phyloP scores from a whole-genome alignment of 2,888 invertebrate genomes.

The Aphodius sticticus region DNA sequence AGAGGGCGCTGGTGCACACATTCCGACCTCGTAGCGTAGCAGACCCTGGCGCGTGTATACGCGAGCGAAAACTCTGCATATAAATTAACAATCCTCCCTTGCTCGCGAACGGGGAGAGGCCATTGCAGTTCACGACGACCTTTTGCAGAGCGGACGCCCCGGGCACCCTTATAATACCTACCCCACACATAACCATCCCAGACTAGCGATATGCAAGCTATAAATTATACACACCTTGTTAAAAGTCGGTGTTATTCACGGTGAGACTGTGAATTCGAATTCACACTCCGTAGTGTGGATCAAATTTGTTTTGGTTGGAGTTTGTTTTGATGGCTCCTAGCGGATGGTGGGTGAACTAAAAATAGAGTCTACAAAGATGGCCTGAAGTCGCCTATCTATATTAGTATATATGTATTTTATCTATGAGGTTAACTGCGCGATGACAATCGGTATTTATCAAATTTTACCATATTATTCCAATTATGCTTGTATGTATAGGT shows the following conservation, averaged over 20 bases:
- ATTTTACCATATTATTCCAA: too few relatives aligned
- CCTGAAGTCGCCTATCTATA: too few relatives aligned
- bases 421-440: too few relatives aligned
- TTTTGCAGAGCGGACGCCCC: background rate
- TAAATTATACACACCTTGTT: slow-evolving; percentile 5
- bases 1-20: background rate
- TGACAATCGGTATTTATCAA: too few relatives aligned
- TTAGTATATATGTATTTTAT: too few relatives aligned
- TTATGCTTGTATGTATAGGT: too few relatives aligned
- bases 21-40: background rate
- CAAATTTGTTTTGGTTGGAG: too few relatives aligned
- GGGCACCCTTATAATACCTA: background rate
- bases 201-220: background rate
- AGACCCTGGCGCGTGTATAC: background rate
- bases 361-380: too few relatives aligned
- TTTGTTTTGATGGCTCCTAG: too few relatives aligned
- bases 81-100: background rate
- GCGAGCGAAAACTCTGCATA: background rate
- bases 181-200: background rate
- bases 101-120: background rate
- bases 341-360: too few relatives aligned
- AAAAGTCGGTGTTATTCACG: background rate
- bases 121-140: background rate
- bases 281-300: too few relatives aligned
- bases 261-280: background rate